Percentiles rank a stretch among this genome's conserved stretches.
Evolutionary conservation across 2,888 invertebrate genomes (phyloP).

Genomic region (Rotaria magnacalcarata): DNA sequence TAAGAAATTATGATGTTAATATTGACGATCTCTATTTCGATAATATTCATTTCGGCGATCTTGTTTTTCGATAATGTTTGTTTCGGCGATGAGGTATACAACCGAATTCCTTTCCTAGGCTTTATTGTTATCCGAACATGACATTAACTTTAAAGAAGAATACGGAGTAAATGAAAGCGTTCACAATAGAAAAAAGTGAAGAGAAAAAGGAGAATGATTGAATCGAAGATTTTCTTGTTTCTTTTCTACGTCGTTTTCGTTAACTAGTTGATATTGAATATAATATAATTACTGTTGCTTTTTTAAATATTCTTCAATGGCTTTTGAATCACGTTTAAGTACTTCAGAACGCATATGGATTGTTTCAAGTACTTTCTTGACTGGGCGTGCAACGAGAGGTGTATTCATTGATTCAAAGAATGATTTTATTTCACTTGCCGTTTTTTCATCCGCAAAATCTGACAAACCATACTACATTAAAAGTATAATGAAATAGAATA

Average conservation of each 20-base stretch:
- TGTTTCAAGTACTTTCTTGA: slow-evolving; percentile 25
- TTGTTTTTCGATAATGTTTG: too few species aligned
- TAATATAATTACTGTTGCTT: background rate
- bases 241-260: background rate
- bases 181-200: background rate
- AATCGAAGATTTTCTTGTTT: background rate
- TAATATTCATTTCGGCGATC: too few species aligned
- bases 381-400: slow-evolving; percentile 1
- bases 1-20: too few species aligned
- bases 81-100: too few species aligned
- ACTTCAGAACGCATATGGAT: slow-evolving; percentile 37
- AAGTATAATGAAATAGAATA: background rate
- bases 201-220: background rate
- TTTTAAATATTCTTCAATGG: slow-evolving; percentile 21
- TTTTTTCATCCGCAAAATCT: slow-evolving; percentile 23
- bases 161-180: background rate
- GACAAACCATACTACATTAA: slow-evolving; percentile 22
- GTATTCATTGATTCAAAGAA: slow-evolving; percentile 4
- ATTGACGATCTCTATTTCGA: too few species aligned
- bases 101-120: background rate
- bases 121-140: background rate
- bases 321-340: slow-evolving; percentile 25
- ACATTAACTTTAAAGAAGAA: background rate
- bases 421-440: slow-evolving; percentile 18
- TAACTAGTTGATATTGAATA: background rate